Conservation (phyloP, 2,888 invertebrate species). For the Trachelus troglodyta region DNA sequence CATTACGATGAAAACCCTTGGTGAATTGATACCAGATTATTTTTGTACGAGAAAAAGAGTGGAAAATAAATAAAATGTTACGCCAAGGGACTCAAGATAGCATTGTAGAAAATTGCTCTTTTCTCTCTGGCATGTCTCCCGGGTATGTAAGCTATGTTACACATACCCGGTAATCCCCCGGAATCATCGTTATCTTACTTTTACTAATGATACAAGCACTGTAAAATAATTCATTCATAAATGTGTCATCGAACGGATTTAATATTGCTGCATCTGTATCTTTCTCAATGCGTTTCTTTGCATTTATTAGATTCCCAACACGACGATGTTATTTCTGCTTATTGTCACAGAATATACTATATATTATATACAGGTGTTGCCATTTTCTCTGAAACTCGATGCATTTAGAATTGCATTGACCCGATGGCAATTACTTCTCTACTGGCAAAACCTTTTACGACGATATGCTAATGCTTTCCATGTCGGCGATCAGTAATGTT, state of each 20-base stretch:
- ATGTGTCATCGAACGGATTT: not conserved
- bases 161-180: not conserved
- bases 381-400: not conserved
- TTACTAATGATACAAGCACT: too few species aligned
- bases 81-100: not conserved
- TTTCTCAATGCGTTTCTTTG: not conserved
- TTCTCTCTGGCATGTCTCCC: not conserved
- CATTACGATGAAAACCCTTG: not conserved
- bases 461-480: not conserved
- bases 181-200: too few species aligned
- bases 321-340: not conserved
- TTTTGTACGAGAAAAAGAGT: not conserved
- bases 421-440: not conserved
- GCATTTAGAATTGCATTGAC: not conserved
- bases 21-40: not conserved
- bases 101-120: not conserved
- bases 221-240: not conserved
- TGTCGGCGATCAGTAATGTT: not conserved
- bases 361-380: not conserved
- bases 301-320: not conserved
- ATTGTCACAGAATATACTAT: not conserved
- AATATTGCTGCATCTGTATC: not conserved
- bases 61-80: not conserved
- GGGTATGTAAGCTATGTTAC: not conserved
- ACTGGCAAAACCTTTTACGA: not conserved